These are phyloP conservation scores for Oxyura jamaicensis DNA, from an alignment of 2,113 vertebrate genomes.

Conservation along the genomic window DNA sequence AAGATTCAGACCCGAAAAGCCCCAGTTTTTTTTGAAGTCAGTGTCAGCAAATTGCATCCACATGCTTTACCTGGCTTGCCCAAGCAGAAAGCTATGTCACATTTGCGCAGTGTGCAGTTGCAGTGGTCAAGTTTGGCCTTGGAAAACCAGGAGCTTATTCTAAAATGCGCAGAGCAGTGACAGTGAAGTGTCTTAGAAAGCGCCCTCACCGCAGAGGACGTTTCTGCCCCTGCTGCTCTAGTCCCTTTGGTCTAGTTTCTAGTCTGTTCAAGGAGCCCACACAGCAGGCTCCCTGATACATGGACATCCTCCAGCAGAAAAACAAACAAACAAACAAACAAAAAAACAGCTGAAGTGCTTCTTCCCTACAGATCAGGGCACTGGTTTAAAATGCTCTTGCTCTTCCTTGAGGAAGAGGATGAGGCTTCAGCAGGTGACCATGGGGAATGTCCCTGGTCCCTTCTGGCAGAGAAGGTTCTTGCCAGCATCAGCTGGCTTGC, in stretches of 20 bases:
- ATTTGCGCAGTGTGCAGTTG: neutral
- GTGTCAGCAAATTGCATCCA: neutral
- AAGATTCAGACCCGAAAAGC: neutral
- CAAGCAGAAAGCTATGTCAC: neutral
- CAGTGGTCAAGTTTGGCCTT: neutral
- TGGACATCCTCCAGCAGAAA: neutral
- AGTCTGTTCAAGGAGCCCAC: fast-evolving
- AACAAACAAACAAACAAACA: too few relatives aligned
- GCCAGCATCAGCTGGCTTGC: fast-evolving
- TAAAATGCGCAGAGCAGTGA: neutral
- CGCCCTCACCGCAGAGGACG: neutral
- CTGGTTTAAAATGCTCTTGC: neutral
- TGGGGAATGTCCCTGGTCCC: neutral
- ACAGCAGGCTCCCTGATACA: neutral
- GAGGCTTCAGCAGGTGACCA: neutral
- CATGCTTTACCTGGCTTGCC: neutral
- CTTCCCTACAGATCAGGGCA: neutral
- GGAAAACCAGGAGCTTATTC: neutral
- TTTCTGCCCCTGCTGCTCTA: neutral
- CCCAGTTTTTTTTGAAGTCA: neutral
- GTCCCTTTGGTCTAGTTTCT: neutral
- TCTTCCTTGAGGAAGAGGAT: neutral
- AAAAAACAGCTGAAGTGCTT: neutral
- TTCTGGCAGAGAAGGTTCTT: neutral
- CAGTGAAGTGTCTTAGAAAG: neutral